These are phyloP conservation scores for Chlorodrepanis virens DNA, from an alignment of 2,113 vertebrate species.

Conservation along the genomic window DNA sequence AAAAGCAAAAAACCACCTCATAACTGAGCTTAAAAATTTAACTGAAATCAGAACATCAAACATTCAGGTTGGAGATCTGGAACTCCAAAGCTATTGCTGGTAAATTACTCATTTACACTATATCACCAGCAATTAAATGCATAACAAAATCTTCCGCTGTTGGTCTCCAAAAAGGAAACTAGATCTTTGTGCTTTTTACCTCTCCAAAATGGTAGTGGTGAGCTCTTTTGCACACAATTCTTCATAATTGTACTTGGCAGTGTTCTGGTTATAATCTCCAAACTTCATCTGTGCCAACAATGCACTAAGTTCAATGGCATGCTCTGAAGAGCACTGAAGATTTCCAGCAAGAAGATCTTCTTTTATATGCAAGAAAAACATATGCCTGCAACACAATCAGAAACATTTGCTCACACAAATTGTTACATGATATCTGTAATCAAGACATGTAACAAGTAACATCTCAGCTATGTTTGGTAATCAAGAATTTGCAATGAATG, in stretches of 20 bases:
- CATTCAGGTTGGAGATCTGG: background rate
- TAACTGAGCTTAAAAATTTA: background rate
- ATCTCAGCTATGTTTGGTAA: background rate
- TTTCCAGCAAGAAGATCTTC: conserved; percentile 93
- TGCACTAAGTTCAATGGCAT: conserved; percentile 89
- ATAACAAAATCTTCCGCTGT: background rate
- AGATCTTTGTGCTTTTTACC: conserved; percentile 46
- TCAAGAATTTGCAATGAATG: background rate
- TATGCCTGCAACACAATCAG: conserved; percentile 77
- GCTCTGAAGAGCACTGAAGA: conserved; percentile 87
- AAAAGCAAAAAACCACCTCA: accelerated
- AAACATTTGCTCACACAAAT: background rate
- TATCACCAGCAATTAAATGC: background rate
- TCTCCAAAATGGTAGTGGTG: conserved; percentile 71
- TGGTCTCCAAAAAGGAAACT: background rate
- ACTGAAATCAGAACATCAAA: background rate
- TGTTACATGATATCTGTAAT: background rate
- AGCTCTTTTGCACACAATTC: conserved; percentile 89
- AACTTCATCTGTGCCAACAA: conserved; percentile 93
- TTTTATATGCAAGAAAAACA: conserved; percentile 95
- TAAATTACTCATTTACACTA: background rate
- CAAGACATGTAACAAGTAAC: background rate
- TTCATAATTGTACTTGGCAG: conserved; percentile 91
- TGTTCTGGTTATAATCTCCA: conserved; percentile 97
- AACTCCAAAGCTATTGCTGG: background rate